Conservation (phyloP, 2,888 invertebrate genomes). For the Tupiocoris notatus region DNA sequence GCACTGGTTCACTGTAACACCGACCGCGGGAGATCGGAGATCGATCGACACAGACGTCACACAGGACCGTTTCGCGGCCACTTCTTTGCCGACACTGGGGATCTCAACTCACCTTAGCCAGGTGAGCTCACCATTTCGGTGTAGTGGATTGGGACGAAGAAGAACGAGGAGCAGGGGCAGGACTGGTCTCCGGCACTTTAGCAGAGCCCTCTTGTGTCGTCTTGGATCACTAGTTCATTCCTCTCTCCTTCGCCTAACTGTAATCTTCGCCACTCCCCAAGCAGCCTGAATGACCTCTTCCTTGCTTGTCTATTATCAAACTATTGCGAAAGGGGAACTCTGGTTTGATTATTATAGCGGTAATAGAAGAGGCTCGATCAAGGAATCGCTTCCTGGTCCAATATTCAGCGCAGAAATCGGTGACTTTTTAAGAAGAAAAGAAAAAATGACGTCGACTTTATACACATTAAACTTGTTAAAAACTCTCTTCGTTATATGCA, state of each 20-base stretch:
- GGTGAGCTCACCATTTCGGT: background rate
- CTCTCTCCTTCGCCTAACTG: constrained; percentile 12
- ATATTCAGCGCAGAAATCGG: too few species aligned
- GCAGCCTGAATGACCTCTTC: background rate
- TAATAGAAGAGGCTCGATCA: background rate
- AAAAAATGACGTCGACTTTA: too few species aligned
- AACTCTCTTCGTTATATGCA: too few species aligned
- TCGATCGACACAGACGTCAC: background rate
- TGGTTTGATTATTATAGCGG: background rate
- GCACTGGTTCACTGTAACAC: constrained; percentile 3
- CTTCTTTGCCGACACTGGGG: constrained; percentile 33
- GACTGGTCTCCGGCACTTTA: background rate
- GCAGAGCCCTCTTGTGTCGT: constrained; percentile 12
- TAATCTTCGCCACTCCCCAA: constrained; percentile 34
- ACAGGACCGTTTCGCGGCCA: background rate
- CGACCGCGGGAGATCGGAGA: background rate
- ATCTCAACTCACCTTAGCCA: background rate
- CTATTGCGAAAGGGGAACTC: background rate
- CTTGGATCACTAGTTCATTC: constrained; percentile 1
- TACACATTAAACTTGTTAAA: too few species aligned
- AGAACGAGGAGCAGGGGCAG: background rate
- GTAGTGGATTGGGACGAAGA: background rate
- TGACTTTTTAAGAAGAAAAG: too few species aligned
- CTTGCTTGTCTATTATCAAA: background rate
- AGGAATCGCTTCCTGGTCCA: too few species aligned